Evolutionary conservation across 2,888 invertebrate genomes (phyloP).

Genomic region (Tetragnatha montana): DNA sequence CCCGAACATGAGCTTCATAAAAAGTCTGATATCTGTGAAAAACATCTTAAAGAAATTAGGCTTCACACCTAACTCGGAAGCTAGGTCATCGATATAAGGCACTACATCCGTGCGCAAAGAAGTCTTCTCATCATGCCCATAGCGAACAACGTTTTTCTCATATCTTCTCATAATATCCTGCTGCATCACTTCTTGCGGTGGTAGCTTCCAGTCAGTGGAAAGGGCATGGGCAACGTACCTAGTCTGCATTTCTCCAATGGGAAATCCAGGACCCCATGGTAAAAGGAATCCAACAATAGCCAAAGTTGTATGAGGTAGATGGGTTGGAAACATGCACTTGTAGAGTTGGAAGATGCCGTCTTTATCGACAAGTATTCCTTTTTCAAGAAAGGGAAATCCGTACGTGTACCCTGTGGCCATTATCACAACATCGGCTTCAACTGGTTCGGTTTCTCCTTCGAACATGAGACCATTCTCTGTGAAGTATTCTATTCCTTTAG

Average conservation of each 20-base stretch:
- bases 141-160: slow-evolving; percentile 5
- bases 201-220: slow-evolving; percentile 36
- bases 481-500: slow-evolving; percentile 74
- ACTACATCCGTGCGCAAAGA: slow-evolving; percentile 72
- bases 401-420: slow-evolving; percentile 71
- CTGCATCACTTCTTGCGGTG: slow-evolving; percentile 47
- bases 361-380: slow-evolving; percentile 52
- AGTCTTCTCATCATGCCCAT: slow-evolving; percentile 24
- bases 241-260: slow-evolving; percentile 74
- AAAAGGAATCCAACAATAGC: slow-evolving; percentile 77
- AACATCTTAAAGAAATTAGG: slow-evolving; percentile 75
- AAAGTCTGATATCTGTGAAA: slow-evolving; percentile 73
- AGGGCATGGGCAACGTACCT: slow-evolving; percentile 66
- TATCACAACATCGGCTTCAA: slow-evolving; percentile 75
- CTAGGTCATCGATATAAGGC: slow-evolving; percentile 77
- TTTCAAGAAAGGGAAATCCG: slow-evolving; percentile 64
- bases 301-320: slow-evolving; percentile 75
- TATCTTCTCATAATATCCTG: slow-evolving; percentile 27
- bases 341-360: slow-evolving; percentile 74
- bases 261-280: slow-evolving; percentile 77
- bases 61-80: slow-evolving; percentile 76
- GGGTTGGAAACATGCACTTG: slow-evolving; percentile 76
- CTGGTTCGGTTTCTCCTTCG: slow-evolving; percentile 71
- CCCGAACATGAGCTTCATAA: slow-evolving; percentile 74
- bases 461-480: slow-evolving; percentile 74